A percentile compares a stretch with the other conserved stretches of the same genome.
These are phyloP conservation scores for Phortica okadai DNA, from an alignment of 2,888 invertebrate species.

Conservation along the genomic window DNA sequence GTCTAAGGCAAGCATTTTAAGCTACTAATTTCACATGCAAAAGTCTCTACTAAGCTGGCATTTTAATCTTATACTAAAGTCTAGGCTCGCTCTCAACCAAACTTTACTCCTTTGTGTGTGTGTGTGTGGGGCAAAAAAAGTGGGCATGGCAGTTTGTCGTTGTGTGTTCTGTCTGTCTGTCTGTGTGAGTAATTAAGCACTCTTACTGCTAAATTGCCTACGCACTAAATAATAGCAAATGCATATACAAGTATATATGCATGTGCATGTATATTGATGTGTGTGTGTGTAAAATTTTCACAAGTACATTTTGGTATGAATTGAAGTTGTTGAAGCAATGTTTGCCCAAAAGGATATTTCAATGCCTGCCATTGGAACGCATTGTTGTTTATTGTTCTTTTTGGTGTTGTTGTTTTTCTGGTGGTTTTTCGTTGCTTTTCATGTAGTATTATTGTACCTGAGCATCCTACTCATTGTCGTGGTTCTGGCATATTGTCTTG, in stretches of 20 bases:
- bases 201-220: constrained; percentile 62
- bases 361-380: neutral
- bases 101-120: neutral
- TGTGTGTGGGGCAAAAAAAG: neutral
- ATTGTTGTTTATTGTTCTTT: constrained; percentile 11
- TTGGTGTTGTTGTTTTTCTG: constrained; percentile 36
- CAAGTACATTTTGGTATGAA: constrained; percentile 50
- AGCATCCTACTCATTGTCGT: neutral
- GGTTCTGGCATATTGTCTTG: constrained; percentile 34
- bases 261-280: neutral
- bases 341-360: constrained; percentile 5
- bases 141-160: constrained; percentile 46
- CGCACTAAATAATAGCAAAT: constrained; percentile 63
- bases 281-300: constrained; percentile 48
- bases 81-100: neutral
- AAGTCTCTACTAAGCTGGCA: constrained; percentile 70
- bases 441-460: constrained; percentile 28
- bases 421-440: constrained; percentile 4
- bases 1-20: constrained; percentile 52
- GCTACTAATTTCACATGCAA: constrained; percentile 71
- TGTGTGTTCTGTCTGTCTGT: neutral
- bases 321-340: constrained; percentile 52
- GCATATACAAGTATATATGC: neutral
- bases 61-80: constrained; percentile 62
- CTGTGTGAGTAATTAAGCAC: constrained; percentile 66